Evolutionary conservation across 35 echinoderm and acorn worm genomes (phyloP).

Genomic region (Strongylocentrotus purpuratus): DNA sequence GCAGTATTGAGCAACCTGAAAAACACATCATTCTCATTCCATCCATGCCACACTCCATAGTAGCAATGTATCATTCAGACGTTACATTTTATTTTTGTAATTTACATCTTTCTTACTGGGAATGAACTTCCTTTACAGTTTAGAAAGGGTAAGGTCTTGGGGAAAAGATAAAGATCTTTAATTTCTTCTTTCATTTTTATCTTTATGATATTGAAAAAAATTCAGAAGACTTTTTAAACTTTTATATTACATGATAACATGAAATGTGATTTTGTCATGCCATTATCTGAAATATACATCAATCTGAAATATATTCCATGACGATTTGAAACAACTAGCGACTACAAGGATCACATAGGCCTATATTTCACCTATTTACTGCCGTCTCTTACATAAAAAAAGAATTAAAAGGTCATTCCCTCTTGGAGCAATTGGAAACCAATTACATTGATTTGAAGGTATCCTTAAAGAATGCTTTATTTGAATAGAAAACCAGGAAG

Average conservation of each 20-base stretch:
- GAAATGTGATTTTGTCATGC: too few species aligned
- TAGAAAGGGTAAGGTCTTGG: too few species aligned
- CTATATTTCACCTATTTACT: background rate
- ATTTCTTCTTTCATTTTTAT: too few species aligned
- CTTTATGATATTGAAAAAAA: too few species aligned
- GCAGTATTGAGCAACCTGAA: background rate
- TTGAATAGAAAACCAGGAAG: conserved; percentile 1
- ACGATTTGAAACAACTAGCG: background rate
- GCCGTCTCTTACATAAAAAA: background rate
- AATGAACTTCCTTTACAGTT: too few species aligned
- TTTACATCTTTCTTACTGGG: too few species aligned
- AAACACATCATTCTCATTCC: background rate
- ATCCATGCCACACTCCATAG: background rate
- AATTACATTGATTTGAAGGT: background rate
- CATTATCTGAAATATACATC: too few species aligned
- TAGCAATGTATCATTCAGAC: background rate
- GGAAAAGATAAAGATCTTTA: too few species aligned
- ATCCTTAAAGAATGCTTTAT: background rate
- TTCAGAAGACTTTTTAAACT: too few species aligned
- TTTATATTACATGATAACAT: too few species aligned
- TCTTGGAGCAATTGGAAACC: background rate
- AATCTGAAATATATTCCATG: background rate
- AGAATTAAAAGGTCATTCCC: background rate
- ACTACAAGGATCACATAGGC: background rate
- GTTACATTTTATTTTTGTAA: background rate